Evolutionary conservation across 2,888 invertebrate species (phyloP).

Genomic region (Cerastoderma edule): DNA sequence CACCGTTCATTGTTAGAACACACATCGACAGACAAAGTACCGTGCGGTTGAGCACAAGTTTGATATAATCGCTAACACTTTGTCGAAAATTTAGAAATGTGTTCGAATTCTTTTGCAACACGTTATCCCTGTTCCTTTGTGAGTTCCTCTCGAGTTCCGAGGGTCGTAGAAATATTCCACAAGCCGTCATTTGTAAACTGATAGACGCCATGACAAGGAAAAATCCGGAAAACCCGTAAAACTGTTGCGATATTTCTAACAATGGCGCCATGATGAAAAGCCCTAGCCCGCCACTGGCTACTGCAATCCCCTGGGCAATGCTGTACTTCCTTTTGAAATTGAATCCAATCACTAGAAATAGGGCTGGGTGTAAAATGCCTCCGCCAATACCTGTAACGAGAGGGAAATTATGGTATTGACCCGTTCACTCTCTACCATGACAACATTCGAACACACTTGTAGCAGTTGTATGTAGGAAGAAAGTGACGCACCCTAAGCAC

Average conservation of each 20-base stretch:
- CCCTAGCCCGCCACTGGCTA: slow-evolving; percentile 48
- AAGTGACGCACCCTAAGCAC: too few relatives aligned
- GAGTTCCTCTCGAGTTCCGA: slow-evolving; percentile 9
- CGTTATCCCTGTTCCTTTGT: not conserved
- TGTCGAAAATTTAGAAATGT: not conserved
- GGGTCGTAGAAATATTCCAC: slow-evolving; percentile 30
- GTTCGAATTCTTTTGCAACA: not conserved
- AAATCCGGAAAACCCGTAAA: slow-evolving; percentile 40
- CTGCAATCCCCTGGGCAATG: slow-evolving; percentile 45
- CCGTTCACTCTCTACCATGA: too few relatives aligned
- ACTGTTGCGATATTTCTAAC: slow-evolving; percentile 27
- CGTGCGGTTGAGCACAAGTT: not conserved
- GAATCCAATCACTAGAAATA: slow-evolving; percentile 31
- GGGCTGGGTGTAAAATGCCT: slow-evolving; percentile 42
- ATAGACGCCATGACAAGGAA: slow-evolving; percentile 46
- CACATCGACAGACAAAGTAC: slow-evolving; percentile 15
- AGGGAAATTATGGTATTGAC: too few relatives aligned
- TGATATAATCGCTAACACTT: not conserved
- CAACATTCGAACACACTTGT: too few relatives aligned
- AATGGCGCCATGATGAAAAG: slow-evolving; percentile 46
- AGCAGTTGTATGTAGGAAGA: too few relatives aligned
- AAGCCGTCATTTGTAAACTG: slow-evolving; percentile 37
- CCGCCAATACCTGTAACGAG: slow-evolving; percentile 48
- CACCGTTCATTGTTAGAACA: slow-evolving; percentile 17
- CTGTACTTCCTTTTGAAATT: slow-evolving; percentile 49